Base-by-base conservation (phyloP, 2,797 vertebrate species). In the Otus scops region DNA sequence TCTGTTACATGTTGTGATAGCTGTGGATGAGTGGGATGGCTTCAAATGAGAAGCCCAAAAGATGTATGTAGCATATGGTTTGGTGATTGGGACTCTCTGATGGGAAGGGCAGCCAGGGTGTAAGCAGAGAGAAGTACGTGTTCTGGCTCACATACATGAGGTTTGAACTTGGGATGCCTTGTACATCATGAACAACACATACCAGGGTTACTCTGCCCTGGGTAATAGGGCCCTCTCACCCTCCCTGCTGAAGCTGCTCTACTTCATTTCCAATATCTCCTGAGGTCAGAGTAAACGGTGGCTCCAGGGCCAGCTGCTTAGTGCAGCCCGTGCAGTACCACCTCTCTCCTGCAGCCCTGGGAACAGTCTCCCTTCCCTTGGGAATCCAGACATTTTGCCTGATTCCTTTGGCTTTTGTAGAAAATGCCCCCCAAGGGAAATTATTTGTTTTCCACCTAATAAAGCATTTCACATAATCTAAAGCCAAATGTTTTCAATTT, bases 401-500 rank as follows among this genome's bases (percentile, higher is more conserved):
- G 45, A 63, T 77, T 89, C 76, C 54, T 70, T 63, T 56, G 76
- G 76, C 50, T 86, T 84, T 77, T 91, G 79, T 47, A 70, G 85
- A 82, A 89, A 88, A 85, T 2, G 7, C 3, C 43, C 70, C 74
- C 14, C 85, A 36, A 56, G 60, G 86, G 92, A 95, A 85, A 92
- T 59, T 26, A 75, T 38, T 96, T 79, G 57, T 75, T 94, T 93
- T 92, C 86, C 77, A 85, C 70, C 67, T 78, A 73, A 76, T 85
- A 75, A 87, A 94, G 78, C 86, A 65, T 76, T 95, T 75, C 15
- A 76, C 54, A 93, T 89, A 65, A 85, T 85, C 63, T 76, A 59
- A 79, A 94, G 59, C 81, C 78, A 87, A 92, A 92, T 82, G 70
- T 87, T 95, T 91, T 51, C 70, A 26, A 24, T 91, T 91, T 82